Evolutionary conservation across 2,888 invertebrate species (phyloP), one percentile per base, ranked within the genome.

Genomic region (Drosophila emarginata): DNA sequence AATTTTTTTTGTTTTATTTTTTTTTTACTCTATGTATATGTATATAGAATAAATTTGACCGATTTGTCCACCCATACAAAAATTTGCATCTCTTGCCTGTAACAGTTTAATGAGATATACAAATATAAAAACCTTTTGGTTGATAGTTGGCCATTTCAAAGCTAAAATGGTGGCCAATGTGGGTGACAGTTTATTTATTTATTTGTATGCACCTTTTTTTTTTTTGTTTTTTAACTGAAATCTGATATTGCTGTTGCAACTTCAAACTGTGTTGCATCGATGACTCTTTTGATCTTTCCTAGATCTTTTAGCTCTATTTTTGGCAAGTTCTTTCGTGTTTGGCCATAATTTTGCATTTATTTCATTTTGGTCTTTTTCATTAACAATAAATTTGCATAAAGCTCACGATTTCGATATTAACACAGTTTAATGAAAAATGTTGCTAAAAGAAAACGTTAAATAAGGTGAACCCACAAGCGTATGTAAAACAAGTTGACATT

Each of bases 331-430:
- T 77, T 77, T 78, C 82, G 78, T 84, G 87, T 77, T 76, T 68
- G 68, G 80, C 78, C 79, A 77, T 87, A 81, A 79, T 79, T 84
- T 81, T 67, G 72, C 74, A 32, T 7, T 32, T 32, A 1, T 32
- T 32, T 32, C 9, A 11, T 21, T 45, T 45, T 45, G 45, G 45
- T 45, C 18, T 45, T 45, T 77, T 82, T 84, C 79, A 82, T 82
- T 78, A 87, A 82, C 79, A 79, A 89, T 89, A 87, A 87, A 89
- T 89, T 82, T 87, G 88, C 85, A 87, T 89, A 89, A 87, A 76
- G 77, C 76, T 63, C 87, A 87, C 89, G 87, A 79, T 89, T 89
- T 87, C 73, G 67, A 71, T 80, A 75, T 87, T 82, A 85, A 87
- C 85, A 80, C 85, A 80, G 79, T 82, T 85, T 80, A 85, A 54